Base-by-base conservation (phyloP, 2,888 invertebrate species). In the Cynaeus angustus region DNA sequence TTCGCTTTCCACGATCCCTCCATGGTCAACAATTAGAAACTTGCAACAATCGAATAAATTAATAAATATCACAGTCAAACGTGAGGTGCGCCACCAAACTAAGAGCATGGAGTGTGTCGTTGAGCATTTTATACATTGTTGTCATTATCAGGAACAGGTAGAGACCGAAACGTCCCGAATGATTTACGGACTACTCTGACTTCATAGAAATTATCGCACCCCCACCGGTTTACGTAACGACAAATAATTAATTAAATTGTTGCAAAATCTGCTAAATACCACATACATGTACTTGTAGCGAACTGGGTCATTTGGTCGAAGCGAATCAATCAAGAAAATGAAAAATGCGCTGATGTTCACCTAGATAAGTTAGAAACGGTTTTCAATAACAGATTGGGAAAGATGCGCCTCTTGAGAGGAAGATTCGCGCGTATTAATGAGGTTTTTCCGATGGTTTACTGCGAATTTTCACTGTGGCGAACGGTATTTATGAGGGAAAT, bases 121-220 rank as follows among this genome's bases (percentile, higher is more conserved):
- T 7, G 13, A 46, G 7, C 46, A 26, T 26, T 50, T 26, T 50
- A 50, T 50, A 50, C 48, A 50, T 26, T 10, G 48, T 46, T 21
- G 26, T 10, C 26, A 26, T 28, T 50, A 50, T 50, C 48, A 50
- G 48, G 48, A 21, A 28, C 48, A 50, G 48, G 48, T 50, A 28
- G 46, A 9, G 13, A 10, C 28, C 26, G 46, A 16, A 13, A n/a
- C 46, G 7, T 13, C 9, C 7, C 14, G 8, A 21, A 21, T 21
- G 21, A 21, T 21, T 21, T 21, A 21, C 21, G 1, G 21, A 21
- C 21, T n/a, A n/a, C n/a, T n/a, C n/a, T 21, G 21, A 21, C 21
- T 21, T 21, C 4, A n/a, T n/a, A n/a, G n/a, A 21, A 21, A 21
- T 21, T 21, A 21, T 21, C 21, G 4, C 21, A 21, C 4, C 21